A percentile compares a stretch with the other conserved stretches of the same genome.
Evolutionary conservation across 1,140 invertebrate genomes (phyloP).

Genomic region (Kradibia gibbosae): DNA sequence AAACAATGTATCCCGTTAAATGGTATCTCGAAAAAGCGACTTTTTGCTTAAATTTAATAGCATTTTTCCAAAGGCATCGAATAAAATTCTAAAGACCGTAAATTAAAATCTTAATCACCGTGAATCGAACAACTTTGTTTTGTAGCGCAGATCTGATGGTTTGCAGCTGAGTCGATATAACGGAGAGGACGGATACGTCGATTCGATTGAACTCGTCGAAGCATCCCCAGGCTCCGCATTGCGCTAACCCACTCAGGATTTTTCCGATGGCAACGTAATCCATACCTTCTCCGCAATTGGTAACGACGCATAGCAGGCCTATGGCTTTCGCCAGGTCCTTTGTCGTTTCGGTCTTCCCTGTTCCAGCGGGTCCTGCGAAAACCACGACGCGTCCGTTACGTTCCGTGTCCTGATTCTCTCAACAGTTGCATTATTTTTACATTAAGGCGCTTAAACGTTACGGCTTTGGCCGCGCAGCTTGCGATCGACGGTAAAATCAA

Average conservation of each 20-base stretch:
- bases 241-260: constrained; percentile 82
- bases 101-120: constrained; percentile 69
- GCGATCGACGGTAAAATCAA: too few species aligned
- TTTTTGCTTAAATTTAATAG: too few species aligned
- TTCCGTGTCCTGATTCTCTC: too few species aligned
- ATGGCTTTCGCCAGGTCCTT: constrained; percentile 93
- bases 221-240: constrained; percentile 89
- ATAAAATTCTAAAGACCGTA: too few species aligned
- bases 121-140: constrained; percentile 81
- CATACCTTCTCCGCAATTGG: constrained; percentile 94
- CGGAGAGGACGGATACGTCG: constrained; percentile 90
- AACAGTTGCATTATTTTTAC: too few species aligned
- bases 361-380: constrained; percentile 80
- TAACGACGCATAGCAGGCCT: constrained; percentile 89
- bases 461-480: too few species aligned
- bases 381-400: not conserved
- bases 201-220: constrained; percentile 96
- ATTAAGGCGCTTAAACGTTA: too few species aligned
- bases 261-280: constrained; percentile 90
- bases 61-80: too few species aligned
- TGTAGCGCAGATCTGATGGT: constrained; percentile 88
- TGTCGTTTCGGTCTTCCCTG: constrained; percentile 93
- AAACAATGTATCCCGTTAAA: too few species aligned
- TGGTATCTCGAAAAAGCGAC: too few species aligned
- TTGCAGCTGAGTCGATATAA: constrained; percentile 92